These are phyloP conservation scores for Nymphalis c-album DNA, from an alignment of 2,888 invertebrate species.

Conservation along the genomic window DNA sequence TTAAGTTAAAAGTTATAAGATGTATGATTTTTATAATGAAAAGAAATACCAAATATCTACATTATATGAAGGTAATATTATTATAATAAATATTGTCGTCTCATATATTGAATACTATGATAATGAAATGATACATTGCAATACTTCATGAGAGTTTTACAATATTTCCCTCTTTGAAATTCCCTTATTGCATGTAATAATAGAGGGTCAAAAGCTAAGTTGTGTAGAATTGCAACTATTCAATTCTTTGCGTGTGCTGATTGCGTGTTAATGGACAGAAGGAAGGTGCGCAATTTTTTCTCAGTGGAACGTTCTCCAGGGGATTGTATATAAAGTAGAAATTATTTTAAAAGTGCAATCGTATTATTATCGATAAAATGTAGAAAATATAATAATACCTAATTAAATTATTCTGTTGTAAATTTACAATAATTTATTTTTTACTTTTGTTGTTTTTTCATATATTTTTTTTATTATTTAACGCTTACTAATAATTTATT, in stretches of 20 bases:
- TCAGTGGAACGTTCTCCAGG: conserved; percentile 16
- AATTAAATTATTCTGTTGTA: conserved; percentile 29
- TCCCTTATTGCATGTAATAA: conserved; percentile 6
- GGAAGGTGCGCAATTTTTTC: conserved; percentile 4
- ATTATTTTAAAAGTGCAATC: conserved; percentile 74
- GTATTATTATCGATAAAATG: conserved; percentile 56
- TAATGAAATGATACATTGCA: neutral
- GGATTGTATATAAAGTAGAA: conserved; percentile 54
- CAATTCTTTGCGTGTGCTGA: conserved; percentile 4
- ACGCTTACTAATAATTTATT: neutral
- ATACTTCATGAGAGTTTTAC: conserved; percentile 3
- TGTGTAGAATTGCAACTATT: conserved; percentile 6
- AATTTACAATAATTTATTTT: conserved; percentile 19
- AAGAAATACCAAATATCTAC: neutral
- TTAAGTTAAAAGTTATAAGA: neutral
- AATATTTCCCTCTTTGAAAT: conserved; percentile 12
- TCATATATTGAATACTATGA: neutral
- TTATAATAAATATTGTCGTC: neutral
- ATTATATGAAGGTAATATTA: neutral
- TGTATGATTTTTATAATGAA: neutral
- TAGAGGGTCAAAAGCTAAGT: neutral
- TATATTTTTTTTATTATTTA: neutral
- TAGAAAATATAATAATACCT: conserved; percentile 40
- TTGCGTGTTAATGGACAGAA: conserved; percentile 5
- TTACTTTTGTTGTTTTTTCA: neutral